Base-by-base conservation (phyloP, 35 echinoderm and acorn worm species). In the Anneissia japonica region DNA sequence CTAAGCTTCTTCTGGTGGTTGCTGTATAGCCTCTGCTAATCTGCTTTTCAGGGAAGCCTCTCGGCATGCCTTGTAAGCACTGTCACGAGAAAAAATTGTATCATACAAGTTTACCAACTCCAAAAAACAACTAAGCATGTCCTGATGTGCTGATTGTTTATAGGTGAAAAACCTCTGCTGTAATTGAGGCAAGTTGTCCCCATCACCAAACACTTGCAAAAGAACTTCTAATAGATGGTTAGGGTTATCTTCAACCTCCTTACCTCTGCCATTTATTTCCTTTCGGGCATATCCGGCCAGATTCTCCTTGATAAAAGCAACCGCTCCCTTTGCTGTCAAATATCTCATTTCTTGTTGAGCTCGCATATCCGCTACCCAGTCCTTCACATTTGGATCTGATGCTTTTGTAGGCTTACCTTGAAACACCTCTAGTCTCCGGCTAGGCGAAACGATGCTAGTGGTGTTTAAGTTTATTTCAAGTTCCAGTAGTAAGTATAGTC, bases 121-220 rank as follows among this genome's bases (percentile, higher is more conserved):
- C 17, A 86, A 72, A 12, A 33, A 80, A 82, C 46, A 36, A 36
- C 30, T 31, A 10, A 86, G 10, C 7, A 86, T 35, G 4, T 86
- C 84, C 37, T 86, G 55, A 1, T 39, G 30, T 1, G 76, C 84
- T 2, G 30, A 1, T 30, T 86, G 84, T 78, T 33, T 1, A 34
- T 86, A 86, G 16, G 43, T n/a, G 29, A 77, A 86, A 79, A 86
- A 80, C 84, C 35, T 86, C 30, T 86, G 84, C 31, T 79, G 55
- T n/a, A 86, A 72, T 72, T 86, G 72, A 1, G 84, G n/a, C 1
- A 86, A 34, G 26, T 46, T 77, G 33, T 92, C 79, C 0, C 90
- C 90, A 64, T 95, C 90, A 1, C 93, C 90, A 86, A 96, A 96
- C 6, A 96, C 90, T 46, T 96, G 88, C 7, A 39, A 7, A 16